These are phyloP conservation scores for Drosophila ercepeae DNA, from an alignment of 1,140 invertebrate species.

Conservation along the genomic window DNA sequence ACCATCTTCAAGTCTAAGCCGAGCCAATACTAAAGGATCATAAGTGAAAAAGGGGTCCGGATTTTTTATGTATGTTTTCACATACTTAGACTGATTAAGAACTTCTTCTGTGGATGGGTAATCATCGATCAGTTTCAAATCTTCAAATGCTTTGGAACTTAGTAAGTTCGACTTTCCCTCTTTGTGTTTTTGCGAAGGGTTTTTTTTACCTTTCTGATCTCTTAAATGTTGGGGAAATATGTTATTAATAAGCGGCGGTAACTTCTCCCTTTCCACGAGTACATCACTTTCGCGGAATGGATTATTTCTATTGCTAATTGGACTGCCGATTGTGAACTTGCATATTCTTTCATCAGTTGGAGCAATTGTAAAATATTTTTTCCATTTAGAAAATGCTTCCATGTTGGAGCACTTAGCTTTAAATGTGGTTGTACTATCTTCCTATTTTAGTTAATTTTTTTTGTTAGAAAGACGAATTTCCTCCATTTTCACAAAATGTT, in stretches of 20 bases:
- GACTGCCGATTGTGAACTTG: conserved; percentile 77
- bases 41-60: conserved; percentile 80
- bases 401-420: too few relatives aligned
- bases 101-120: conserved; percentile 83
- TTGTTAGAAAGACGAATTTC: too few relatives aligned
- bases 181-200: too few relatives aligned
- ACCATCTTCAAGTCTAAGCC: conserved; percentile 71
- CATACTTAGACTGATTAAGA: conserved; percentile 83
- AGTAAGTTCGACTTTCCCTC: conserved; percentile 6
- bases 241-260: conserved; percentile 65
- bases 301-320: conserved; percentile 80
- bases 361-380: too few relatives aligned
- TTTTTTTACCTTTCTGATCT: conserved; percentile 58
- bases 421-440: too few relatives aligned
- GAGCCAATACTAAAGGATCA: conserved; percentile 76
- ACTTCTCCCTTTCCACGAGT: conserved; percentile 35
- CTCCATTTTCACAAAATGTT: too few relatives aligned
- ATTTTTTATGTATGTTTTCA: conserved; percentile 83
- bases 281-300: conserved; percentile 68
- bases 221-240: conserved; percentile 73
- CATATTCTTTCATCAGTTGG: conserved; percentile 76
- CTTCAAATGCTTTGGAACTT: conserved; percentile 39
- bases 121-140: conserved; percentile 51
- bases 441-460: too few relatives aligned
- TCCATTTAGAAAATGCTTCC: too few relatives aligned